phyloP scores from a whole-genome alignment of 64 coral and sea anemone species.

The Hydrozoanthus tunicans region DNA sequence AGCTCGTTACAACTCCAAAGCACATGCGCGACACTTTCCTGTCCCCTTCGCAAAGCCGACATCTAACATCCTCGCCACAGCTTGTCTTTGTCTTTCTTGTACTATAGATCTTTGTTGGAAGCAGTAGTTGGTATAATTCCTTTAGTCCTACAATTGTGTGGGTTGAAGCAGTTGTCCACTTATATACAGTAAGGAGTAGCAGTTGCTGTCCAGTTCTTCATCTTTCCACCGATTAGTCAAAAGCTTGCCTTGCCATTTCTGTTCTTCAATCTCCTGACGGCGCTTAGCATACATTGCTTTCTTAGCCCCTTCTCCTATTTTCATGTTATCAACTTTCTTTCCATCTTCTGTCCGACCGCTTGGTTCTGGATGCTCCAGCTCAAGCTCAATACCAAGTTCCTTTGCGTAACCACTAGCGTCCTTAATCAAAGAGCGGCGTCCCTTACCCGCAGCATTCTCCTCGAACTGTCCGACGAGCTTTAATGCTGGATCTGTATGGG shows the following conservation, averaged over 20 bases:
- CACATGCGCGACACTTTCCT: not conserved
- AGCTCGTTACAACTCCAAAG: not conserved
- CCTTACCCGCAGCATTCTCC: not conserved
- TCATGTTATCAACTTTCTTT: not conserved
- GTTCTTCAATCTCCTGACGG: not conserved
- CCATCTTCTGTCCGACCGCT: not conserved
- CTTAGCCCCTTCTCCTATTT: not conserved
- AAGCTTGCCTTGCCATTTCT: constrained; percentile 49
- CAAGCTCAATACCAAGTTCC: constrained; percentile 10
- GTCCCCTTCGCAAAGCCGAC: constrained; percentile 4
- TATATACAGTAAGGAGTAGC: not conserved
- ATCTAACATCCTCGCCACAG: not conserved
- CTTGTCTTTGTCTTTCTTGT: constrained; percentile 4
- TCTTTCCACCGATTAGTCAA: not conserved
- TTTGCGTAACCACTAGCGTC: constrained; percentile 10
- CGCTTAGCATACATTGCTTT: not conserved
- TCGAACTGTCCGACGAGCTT: constrained; percentile 24
- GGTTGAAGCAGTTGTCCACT: not conserved
- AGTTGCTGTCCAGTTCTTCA: not conserved
- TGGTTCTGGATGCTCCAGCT: constrained; percentile 9
- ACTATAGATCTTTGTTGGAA: not conserved
- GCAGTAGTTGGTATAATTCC: not conserved
- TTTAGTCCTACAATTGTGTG: not conserved
- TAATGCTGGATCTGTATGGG: constrained; percentile 33
- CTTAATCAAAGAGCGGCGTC: constrained; percentile 32